A percentile compares a stretch with the other conserved stretches of the same genome.
Conservation (phyloP, 1,140 invertebrate species). For the Calephelis nemesis region DNA sequence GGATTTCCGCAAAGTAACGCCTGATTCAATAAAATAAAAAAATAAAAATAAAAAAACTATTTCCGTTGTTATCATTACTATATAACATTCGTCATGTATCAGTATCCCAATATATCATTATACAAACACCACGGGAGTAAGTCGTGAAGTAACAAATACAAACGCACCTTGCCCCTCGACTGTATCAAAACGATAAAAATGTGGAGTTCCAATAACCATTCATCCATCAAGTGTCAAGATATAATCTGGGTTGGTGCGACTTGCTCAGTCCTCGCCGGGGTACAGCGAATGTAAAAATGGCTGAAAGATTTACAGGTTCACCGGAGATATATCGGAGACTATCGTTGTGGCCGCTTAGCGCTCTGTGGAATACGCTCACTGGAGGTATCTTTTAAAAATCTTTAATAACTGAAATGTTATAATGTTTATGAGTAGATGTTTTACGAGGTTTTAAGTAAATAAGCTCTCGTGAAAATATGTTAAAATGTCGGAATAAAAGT, state of each 20-base stretch:
- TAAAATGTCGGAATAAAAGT: too few relatives aligned
- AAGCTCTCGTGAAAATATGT: too few relatives aligned
- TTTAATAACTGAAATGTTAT: too few relatives aligned
- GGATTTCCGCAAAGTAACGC: too few relatives aligned
- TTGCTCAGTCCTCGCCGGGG: slow-evolving; percentile 66
- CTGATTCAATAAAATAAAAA: too few relatives aligned
- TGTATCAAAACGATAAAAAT: slow-evolving; percentile 81
- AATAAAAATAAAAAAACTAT: too few relatives aligned
- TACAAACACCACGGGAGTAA: slow-evolving; percentile 7
- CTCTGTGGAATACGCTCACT: slow-evolving; percentile 37
- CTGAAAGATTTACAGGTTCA: slow-evolving; percentile 74
- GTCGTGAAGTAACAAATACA: slow-evolving; percentile 29
- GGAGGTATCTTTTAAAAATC: not conserved
- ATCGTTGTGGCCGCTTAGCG: slow-evolving; percentile 51
- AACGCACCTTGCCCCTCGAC: slow-evolving; percentile 50
- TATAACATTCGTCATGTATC: not conserved
- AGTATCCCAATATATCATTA: not conserved
- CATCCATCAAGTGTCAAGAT: slow-evolving; percentile 81
- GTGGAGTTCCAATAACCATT: slow-evolving; percentile 80
- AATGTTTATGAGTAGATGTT: too few relatives aligned
- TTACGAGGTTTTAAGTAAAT: too few relatives aligned
- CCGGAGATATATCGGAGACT: slow-evolving; percentile 60
- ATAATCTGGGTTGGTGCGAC: slow-evolving; percentile 75
- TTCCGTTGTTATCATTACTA: too few relatives aligned
- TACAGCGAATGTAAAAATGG: slow-evolving; percentile 72